phyloP scores from a whole-genome alignment of 2,797 vertebrate species.

The Alexandromys oeconomus region DNA sequence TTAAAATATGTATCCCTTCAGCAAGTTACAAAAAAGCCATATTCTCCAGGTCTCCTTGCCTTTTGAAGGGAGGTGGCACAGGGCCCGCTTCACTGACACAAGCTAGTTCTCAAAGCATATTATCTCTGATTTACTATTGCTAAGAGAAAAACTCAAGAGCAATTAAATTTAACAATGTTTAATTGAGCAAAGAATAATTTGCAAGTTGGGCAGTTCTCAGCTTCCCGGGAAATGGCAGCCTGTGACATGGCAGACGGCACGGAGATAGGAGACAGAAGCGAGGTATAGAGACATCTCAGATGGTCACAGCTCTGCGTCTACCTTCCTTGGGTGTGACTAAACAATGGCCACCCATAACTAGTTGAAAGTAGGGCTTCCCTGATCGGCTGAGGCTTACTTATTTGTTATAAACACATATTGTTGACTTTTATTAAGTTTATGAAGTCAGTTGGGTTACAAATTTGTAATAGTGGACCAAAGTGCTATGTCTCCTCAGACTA shows the following conservation, averaged over 20 bases:
- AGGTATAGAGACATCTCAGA: not conserved
- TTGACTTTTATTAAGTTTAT: not conserved
- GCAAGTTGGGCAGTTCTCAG: not conserved
- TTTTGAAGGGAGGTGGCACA: not conserved
- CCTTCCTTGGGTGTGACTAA: not conserved
- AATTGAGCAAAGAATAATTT: slow-evolving; percentile 36
- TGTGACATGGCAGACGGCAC: not conserved
- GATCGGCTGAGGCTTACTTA: not conserved
- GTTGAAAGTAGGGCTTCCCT: not conserved
- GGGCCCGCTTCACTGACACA: not conserved
- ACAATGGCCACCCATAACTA: not conserved
- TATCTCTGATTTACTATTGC: not conserved
- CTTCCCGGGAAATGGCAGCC: not conserved
- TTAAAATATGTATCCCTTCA: not conserved
- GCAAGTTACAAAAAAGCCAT: not conserved
- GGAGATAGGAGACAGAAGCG: not conserved
- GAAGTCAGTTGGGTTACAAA: not conserved
- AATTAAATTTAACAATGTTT: slow-evolving; percentile 39
- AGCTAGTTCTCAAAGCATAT: not conserved
- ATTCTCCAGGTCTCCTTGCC: not conserved
- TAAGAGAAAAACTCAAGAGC: slow-evolving; percentile 3
- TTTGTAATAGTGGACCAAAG: not conserved
- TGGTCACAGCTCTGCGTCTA: not conserved
- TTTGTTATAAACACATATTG: not conserved
- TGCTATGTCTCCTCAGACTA: not conserved